Conservation (phyloP, 2,888 invertebrate species). For the Megamerina dolium region DNA sequence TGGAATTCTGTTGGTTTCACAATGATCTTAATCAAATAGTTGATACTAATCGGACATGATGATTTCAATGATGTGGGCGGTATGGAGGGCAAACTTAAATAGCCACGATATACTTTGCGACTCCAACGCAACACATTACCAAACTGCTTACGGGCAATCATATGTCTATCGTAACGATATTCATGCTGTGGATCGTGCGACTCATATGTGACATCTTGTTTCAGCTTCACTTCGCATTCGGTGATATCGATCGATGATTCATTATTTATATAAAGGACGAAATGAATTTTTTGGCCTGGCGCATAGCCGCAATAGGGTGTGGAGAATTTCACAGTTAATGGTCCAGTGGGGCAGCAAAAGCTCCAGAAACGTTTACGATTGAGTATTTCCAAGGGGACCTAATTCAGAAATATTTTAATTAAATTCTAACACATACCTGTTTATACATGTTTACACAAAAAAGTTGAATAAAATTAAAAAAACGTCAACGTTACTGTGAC, state of each 20-base stretch:
- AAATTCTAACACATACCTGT: background rate
- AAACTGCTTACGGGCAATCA: constrained; percentile 44
- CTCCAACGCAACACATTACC: constrained; percentile 59
- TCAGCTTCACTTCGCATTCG: constrained; percentile 58
- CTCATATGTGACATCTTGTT: constrained; percentile 56
- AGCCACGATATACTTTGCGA: constrained; percentile 60
- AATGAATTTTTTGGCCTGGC: constrained; percentile 67
- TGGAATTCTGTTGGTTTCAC: constrained; percentile 56
- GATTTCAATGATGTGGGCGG: constrained; percentile 66
- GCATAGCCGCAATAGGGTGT: constrained; percentile 67
- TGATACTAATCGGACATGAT: constrained; percentile 66
- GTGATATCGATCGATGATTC: constrained; percentile 64
- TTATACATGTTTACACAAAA: background rate
- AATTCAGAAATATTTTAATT: background rate
- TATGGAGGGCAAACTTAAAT: constrained; percentile 63
- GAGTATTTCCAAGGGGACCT: constrained; percentile 46
- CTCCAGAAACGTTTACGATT: constrained; percentile 48
- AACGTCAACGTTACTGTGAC: too few species aligned
- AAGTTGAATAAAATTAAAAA: too few species aligned
- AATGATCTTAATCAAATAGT: constrained; percentile 64
- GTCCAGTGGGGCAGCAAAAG: constrained; percentile 47
- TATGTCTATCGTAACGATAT: constrained; percentile 43
- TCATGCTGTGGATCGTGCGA: constrained; percentile 46
- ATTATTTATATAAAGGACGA: constrained; percentile 68
- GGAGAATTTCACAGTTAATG: constrained; percentile 46